Evolutionary conservation across 2,888 invertebrate genomes (phyloP).

Genomic region (Lepidocyrtoides sp.): DNA sequence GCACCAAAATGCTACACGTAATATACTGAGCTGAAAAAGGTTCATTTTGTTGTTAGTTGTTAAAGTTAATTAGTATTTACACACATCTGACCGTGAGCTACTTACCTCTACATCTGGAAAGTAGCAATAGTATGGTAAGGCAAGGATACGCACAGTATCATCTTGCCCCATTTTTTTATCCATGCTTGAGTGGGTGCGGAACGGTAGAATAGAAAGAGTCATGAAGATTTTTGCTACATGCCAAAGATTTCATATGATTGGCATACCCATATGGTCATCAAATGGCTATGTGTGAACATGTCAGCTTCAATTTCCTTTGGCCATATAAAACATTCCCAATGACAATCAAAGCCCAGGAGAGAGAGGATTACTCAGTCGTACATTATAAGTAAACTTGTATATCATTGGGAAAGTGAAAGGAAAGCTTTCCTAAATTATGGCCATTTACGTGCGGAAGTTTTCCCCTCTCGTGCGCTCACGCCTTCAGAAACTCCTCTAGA

Average conservation of each 20-base stretch:
- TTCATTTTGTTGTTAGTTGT: too few species aligned
- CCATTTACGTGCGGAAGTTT: slow-evolving; percentile 37
- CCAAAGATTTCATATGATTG: slow-evolving; percentile 23
- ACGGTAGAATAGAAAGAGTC: background rate
- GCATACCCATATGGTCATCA: background rate
- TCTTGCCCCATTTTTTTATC: background rate
- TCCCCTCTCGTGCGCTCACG: background rate
- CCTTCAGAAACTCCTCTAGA: background rate
- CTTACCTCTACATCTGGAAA: too few species aligned
- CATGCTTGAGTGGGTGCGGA: background rate
- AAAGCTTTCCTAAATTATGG: slow-evolving; percentile 18
- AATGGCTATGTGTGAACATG: slow-evolving; percentile 6
- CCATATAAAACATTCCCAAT: slow-evolving; percentile 5
- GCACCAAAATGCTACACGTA: too few species aligned
- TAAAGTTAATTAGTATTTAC: too few species aligned
- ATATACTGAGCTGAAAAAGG: too few species aligned
- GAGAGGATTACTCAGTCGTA: background rate
- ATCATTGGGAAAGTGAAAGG: slow-evolving; percentile 1
- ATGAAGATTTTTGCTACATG: background rate
- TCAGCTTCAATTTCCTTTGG: slow-evolving; percentile 22
- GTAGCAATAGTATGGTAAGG: too few species aligned
- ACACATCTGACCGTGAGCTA: too few species aligned
- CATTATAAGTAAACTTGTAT: slow-evolving; percentile 16
- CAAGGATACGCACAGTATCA: too few species aligned
- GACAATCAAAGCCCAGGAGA: background rate